Percentiles rank a stretch among this genome's conserved stretches.
Evolutionary conservation across 2,797 vertebrate genomes (phyloP).

Genomic region (Tokudaia muenninki): DNA sequence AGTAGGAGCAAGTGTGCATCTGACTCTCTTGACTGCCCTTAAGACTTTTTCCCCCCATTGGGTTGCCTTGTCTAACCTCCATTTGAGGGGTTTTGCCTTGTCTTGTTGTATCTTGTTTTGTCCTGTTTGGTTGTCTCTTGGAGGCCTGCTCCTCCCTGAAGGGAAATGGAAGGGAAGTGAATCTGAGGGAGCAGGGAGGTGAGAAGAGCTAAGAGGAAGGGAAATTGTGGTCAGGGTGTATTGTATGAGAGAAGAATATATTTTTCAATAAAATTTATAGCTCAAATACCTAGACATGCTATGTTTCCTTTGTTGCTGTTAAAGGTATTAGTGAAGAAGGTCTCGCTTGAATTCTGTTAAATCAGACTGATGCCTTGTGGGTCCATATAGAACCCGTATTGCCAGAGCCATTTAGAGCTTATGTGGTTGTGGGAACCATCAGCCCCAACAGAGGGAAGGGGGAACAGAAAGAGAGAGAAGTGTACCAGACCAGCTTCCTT

Average conservation of each 20-base stretch:
- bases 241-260: background rate
- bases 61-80: background rate
- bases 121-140: background rate
- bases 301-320: background rate
- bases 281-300: background rate
- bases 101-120: background rate
- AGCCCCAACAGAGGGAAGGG: background rate
- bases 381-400: background rate
- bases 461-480: background rate
- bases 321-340: background rate
- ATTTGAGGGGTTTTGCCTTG: background rate
- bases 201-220: background rate
- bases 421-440: background rate
- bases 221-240: background rate
- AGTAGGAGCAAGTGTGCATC: too few species aligned
- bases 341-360: background rate
- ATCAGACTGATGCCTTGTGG: background rate
- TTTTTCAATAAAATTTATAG: background rate
- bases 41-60: background rate
- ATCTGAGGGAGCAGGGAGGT: background rate
- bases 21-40: background rate
- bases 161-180: background rate
- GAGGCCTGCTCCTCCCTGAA: background rate
- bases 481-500: background rate
- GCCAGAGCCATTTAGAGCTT: background rate